Evolutionary conservation across 2,888 invertebrate genomes (phyloP), one percentile per base, ranked within the genome.

Genomic region (Watsonalla binaria): DNA sequence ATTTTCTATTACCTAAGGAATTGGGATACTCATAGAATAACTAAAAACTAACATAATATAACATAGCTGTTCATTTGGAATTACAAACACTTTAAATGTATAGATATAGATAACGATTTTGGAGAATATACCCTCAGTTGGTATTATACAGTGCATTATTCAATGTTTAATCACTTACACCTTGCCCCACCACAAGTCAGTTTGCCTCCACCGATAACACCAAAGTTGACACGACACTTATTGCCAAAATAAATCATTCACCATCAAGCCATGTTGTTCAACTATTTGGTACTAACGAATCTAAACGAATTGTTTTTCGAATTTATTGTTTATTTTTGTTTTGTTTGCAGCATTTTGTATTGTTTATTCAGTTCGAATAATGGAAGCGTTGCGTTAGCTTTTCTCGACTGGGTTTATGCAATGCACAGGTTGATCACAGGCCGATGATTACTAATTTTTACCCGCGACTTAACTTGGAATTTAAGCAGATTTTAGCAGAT

Each of bases 241-340:
- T 87, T 87, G 80, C 83, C 76, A 72, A 83, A 82, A 86, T 86
- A 86, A 86, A 86, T 87, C 86, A 85, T 83, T 74, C 68, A 66
- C 56, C 58, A 59, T 64, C 68, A 65, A 63, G 70, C 63, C 71
- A 68, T 74, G 67, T 72, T 74, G 74, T 75, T 68, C 74, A 73
- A 74, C 70, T 76, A 74, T 77, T 76, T 76, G 72, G 70, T 59
- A 56, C 13, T 14, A 47, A 42, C 52, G 37, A 52, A 33, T 51
- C 11, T 51, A 50, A 47, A 54, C 34, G n/a, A 54, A 51, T 58
- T 57, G 50, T 53, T 65, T 61, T 58, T 13, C 34, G 14, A 42
- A 42, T 42, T 42, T 7, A 11, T 57, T 55, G 33, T 56, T 51
- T 61, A 57, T 35, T 48, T 14, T 11, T 47, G 37, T 48, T 48